Conservation (phyloP, 1,140 invertebrate species). For the Drosophila tani region DNA sequence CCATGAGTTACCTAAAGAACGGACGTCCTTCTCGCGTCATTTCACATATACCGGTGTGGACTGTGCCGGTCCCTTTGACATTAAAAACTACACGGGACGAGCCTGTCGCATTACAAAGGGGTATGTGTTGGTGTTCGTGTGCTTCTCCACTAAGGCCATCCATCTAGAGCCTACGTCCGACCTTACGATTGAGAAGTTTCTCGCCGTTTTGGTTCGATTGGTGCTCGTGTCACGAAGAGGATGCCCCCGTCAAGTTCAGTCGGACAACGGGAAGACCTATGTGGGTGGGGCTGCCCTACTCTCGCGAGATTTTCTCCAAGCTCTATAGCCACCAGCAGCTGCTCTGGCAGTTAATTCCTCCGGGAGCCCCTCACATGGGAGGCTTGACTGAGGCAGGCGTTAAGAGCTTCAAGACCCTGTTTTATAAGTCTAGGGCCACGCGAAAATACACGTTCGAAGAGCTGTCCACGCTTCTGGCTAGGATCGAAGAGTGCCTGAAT, state of each 20-base stretch:
- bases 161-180: no score
- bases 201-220: no score
- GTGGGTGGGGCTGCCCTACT: neutral
- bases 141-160: no score
- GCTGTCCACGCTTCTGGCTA: neutral
- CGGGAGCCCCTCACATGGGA: neutral
- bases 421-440: neutral
- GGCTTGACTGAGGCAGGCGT: no score
- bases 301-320: neutral
- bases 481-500: neutral
- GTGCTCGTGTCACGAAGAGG: conserved; percentile 3
- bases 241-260: neutral
- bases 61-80: no score
- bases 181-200: no score
- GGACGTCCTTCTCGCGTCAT: no score
- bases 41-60: no score
- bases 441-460: neutral
- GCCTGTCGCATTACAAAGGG: no score
- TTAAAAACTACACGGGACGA: no score
- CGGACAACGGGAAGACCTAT: neutral
- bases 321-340: neutral
- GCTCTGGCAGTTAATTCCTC: neutral
- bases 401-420: neutral
- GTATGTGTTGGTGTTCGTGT: no score
- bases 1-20: no score